phyloP scores from a whole-genome alignment of 1,140 invertebrate species.

The Drosophila melanogaster region DNA sequence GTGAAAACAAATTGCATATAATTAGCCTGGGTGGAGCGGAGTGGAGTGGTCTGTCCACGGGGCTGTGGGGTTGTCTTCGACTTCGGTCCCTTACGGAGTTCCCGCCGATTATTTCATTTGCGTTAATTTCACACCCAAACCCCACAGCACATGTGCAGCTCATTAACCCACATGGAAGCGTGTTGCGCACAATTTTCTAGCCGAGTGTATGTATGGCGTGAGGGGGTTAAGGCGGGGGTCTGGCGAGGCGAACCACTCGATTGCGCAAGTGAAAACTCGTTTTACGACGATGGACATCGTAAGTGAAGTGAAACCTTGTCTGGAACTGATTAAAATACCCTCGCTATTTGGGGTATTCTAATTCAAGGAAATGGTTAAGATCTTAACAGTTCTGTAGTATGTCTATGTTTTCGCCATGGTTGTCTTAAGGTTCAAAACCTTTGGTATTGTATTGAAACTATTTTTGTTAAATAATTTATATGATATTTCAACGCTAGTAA shows the following conservation, averaged over 20 bases:
- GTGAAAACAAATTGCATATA: constrained; percentile 58
- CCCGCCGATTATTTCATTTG: constrained; percentile 45
- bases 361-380: background rate
- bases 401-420: no score
- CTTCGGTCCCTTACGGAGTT: constrained; percentile 23
- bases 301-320: constrained; percentile 16
- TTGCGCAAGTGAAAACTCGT: constrained; percentile 55
- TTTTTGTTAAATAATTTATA: no score
- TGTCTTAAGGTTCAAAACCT: background rate
- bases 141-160: constrained; percentile 33
- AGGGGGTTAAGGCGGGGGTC: constrained; percentile 27
- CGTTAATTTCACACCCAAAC: constrained; percentile 39
- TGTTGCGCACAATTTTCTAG: constrained; percentile 18
- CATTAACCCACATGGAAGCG: constrained; percentile 44
- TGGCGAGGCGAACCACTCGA: constrained; percentile 35
- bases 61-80: background rate
- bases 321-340: constrained; percentile 19
- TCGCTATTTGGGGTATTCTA: constrained; percentile 6
- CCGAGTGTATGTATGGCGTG: background rate
- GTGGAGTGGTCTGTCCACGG: constrained; percentile 21
- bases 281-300: constrained; percentile 37
- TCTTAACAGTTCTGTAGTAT: no score
- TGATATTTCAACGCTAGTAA: no score
- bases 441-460: no score
- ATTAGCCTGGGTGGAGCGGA: constrained; percentile 32